Evolutionary conservation across 2,888 invertebrate species (phyloP), one percentile per base, ranked within the genome.

Genomic region (Myathropa florea): DNA sequence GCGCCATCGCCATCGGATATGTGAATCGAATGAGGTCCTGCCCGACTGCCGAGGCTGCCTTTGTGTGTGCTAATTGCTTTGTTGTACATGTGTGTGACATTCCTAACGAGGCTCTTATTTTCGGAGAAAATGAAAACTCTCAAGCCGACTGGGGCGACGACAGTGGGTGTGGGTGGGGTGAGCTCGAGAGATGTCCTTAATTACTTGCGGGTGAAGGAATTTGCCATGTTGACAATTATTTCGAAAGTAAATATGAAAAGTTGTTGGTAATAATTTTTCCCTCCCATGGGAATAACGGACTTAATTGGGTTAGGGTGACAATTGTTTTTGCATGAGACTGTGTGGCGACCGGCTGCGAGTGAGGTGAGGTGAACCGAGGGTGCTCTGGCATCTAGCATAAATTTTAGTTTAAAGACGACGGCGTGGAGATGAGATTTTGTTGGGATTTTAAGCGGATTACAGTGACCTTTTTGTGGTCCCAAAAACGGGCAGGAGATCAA

Each of bases 201-300:
- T 86, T 86, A 86, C 86, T 86, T 86, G 86, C 83, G 86, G 86
- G 86, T 83, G 79, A 86, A 78, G 86, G 83, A 86, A 86, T 86
- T 86, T 86, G 83, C 86, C 83, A 86, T 86, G 86, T 86, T 86
- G 86, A 86, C 86, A 86, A 86, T 86, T 86, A 86, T 86, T 86
- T 79, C 79, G 71, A 86, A 86, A 83, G 86, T 83, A 83, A 86
- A 86, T 86, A 86, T 86, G 86, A 86, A 86, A 86, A 86, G 86
- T 86, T 86, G 86, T 79, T 86, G 83, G 83, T 67, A 79, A 86
- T 86, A 86, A 83, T 86, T 86, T 86, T 83, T 75, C 18, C 46
- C 18, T 7, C n/a, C 4, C n/a, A 2, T 46, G 36, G 55, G 65
- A 64, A 78, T 78, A 78, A 83, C 75, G 63, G 86, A 75, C 83